These are phyloP conservation scores for Conopomorpha cramerella DNA, from an alignment of 1,140 invertebrate species.

Conservation along the genomic window DNA sequence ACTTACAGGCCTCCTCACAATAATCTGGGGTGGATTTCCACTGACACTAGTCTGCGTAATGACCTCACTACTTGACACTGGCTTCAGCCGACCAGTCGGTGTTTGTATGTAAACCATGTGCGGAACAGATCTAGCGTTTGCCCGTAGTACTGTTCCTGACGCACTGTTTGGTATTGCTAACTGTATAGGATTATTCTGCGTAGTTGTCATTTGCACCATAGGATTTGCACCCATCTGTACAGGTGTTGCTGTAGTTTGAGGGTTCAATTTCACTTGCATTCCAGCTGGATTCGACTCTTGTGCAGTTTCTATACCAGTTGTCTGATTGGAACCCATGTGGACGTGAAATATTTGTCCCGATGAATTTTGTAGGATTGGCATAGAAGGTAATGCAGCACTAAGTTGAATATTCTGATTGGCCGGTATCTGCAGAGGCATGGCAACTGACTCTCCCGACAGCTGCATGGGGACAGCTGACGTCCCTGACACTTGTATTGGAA, in stretches of 20 bases:
- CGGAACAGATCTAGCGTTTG: constrained; percentile 26
- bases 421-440: constrained; percentile 50
- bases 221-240: constrained; percentile 31
- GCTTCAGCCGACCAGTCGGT: constrained; percentile 43
- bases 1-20: constrained; percentile 56
- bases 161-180: constrained; percentile 23
- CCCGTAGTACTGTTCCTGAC: constrained; percentile 25
- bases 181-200: constrained; percentile 42
- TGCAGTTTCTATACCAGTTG: constrained; percentile 27
- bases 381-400: constrained; percentile 30
- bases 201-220: constrained; percentile 40
- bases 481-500: constrained; percentile 45
- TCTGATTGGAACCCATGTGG: constrained; percentile 40
- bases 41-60: constrained; percentile 47
- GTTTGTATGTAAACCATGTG: constrained; percentile 57
- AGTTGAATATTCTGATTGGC: constrained; percentile 38
- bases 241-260: constrained; percentile 25
- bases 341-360: constrained; percentile 43
- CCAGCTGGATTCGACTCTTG: constrained; percentile 31
- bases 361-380: constrained; percentile 36
- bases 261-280: constrained; percentile 36
- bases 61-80: constrained; percentile 43
- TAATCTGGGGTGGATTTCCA: constrained; percentile 50
- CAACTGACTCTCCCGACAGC: constrained; percentile 44
- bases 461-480: constrained; percentile 46